Evolutionary conservation across 2,888 invertebrate species (phyloP), one percentile per base, ranked within the genome.

Genomic region (Oxytorus armatus): DNA sequence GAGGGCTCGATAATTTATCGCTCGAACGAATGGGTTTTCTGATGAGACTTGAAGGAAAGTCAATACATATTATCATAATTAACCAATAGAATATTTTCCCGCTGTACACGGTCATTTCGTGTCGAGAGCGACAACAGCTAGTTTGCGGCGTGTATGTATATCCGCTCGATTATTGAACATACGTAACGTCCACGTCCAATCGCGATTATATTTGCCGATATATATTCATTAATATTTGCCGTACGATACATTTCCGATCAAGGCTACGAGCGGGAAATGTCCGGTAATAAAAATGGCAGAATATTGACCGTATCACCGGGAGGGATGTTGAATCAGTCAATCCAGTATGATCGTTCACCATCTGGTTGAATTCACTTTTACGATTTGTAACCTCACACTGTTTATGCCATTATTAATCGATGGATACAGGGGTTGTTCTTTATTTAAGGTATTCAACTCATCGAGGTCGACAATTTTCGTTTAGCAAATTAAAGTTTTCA

Each of bases 171-270:
- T 72, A 77, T 77, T 59, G 25, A 59, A 55, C 65, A 49, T 61
- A 69, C n/a, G 25, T 61, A 21, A 51, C 14, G n/a, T 29, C 65
- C 10, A 29, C 51, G 11, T 33, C 29, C 66, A 33, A 59, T 55
- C 59, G 25, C 11, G 18, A 36, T 73, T 53, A 63, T 57, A 44
- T 44, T 25, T 57, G 11, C 16, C 33, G n/a, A 47, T 44, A 55
- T 55, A 74, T 57, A 51, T 23, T 39, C 78, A 59, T 78, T 68
- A 61, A 78, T 73, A 66, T 73, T 70, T 53, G 29, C 51, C 53
- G 61, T 73, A 53, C 44, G 59, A 66, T 68, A 59, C 14, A 59
- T 66, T 78, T 66, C 53, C 73, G 61, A 78, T 78, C 57, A 77
- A 70, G 51, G 44, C 51, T 25, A 39, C 49, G 21, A 47, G 21